These are phyloP conservation scores for Spermophilus dauricus DNA, from an alignment of 2,113 vertebrate species.

Conservation along the genomic window DNA sequence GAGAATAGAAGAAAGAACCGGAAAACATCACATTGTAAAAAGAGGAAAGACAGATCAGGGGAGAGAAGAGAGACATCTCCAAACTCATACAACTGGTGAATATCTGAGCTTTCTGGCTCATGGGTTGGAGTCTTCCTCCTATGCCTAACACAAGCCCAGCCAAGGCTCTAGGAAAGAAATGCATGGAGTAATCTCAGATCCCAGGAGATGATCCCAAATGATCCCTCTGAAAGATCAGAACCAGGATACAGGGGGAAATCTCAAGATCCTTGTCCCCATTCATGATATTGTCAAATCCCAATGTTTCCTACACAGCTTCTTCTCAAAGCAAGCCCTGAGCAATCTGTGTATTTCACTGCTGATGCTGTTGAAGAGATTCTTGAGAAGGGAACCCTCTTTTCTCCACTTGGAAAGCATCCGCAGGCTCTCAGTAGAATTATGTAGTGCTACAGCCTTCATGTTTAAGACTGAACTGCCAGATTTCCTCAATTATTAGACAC, in stretches of 20 bases:
- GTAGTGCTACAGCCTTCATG: not conserved
- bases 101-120: not conserved
- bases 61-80: not conserved
- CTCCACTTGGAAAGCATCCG: not conserved
- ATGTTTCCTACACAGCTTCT: not conserved
- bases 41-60: not conserved
- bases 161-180: not conserved
- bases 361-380: not conserved
- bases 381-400: not conserved
- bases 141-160: not conserved
- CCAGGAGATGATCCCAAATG: not conserved
- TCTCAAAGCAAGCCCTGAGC: not conserved
- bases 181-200: not conserved
- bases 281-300: not conserved
- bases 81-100: not conserved
- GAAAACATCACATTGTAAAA: not conserved
- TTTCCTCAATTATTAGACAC: not conserved
- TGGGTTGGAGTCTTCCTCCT: not conserved
- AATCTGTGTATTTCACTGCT: not conserved
- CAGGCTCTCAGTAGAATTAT: not conserved
- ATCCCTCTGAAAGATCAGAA: not conserved
- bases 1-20: not conserved
- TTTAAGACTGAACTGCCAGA: not conserved
- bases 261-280: not conserved
- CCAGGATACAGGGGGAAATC: conserved; percentile 6